Percentiles rank a stretch among this genome's conserved stretches.
phyloP scores from a whole-genome alignment of 2,797 vertebrate species.

The Coccyzus lansbergi region DNA sequence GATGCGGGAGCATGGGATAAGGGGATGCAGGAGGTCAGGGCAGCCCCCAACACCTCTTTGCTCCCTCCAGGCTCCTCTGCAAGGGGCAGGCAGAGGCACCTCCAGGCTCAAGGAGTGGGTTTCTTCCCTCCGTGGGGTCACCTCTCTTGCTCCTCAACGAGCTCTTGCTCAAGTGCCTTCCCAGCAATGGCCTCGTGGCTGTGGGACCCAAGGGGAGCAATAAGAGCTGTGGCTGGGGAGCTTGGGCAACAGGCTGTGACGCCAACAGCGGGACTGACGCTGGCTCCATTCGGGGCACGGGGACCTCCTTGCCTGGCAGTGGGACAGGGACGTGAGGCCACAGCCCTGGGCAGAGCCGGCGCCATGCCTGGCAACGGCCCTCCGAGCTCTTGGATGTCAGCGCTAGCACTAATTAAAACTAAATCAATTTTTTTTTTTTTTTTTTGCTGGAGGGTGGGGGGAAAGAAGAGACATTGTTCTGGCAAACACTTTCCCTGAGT shows the following conservation, averaged over 20 bases:
- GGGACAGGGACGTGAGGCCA: background rate
- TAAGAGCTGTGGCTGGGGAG: background rate
- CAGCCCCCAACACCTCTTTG: rapidly evolving
- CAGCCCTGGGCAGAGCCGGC: background rate
- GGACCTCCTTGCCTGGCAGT: background rate
- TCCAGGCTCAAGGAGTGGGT: background rate
- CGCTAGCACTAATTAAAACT: background rate
- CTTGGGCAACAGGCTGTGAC: background rate
- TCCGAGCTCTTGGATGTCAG: background rate
- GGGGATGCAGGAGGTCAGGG: background rate
- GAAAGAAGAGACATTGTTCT: background rate
- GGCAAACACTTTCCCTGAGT: background rate
- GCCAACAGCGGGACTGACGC: background rate
- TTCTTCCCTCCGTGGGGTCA: background rate
- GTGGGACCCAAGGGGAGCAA: background rate
- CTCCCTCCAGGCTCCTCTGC: background rate
- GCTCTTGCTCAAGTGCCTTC: slow-evolving; percentile 51
- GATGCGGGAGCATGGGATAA: background rate
- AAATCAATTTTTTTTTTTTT: background rate
- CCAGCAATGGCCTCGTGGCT: background rate
- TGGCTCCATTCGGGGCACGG: background rate
- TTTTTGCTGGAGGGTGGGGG: background rate
- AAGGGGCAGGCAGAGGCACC: background rate
- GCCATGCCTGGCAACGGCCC: background rate
- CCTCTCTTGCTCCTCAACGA: background rate